Evolutionary conservation across 1,140 invertebrate species (phyloP), one percentile per base, ranked within the genome.

Genomic region (Planococcus citri): DNA sequence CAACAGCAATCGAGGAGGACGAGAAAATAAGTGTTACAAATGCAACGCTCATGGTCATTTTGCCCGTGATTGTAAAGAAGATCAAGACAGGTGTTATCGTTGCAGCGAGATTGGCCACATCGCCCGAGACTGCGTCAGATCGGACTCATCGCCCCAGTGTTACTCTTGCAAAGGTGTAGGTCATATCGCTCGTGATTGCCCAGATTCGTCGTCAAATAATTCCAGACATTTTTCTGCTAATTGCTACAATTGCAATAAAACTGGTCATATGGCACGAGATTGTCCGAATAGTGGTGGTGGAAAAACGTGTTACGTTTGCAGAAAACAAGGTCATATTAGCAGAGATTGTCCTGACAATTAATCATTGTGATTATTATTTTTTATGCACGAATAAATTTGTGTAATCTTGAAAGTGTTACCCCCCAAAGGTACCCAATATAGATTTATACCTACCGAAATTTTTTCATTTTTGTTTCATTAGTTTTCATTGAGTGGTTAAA

Each of bases 11-110:
- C 29, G 69, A 67, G 69, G 51, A 68, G 51, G 58, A 82, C 41
- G 85, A 87, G 72, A 88, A 91, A 74, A n/a, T n/a, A 91, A 91
- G 82, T 96, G 94, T 82, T 95, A 91, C 86, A 95, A 94, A 81
- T 97, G 94, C 81, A 95, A 95, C 81, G 85, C 90, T 79, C 87
- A 88, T 76, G 94, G 93, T 58, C 92, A 95, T 80, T 94, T 94
- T 78, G 92, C 92, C 73, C 86, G 92, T 72, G 91, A 94, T 74
- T 95, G 92, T 83, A 90, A 90, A 77, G 90, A 92, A 78, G 86
- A 73, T 81, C 68, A 71, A 33, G 71, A 71, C 27, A 71, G 71
- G 21, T 71, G 71, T 71, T 71, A 71, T 22, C 4, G 29, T 12
- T 68, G 67, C 20, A 29, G 33, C 67, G 27, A 68, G 10, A 27